Conservation (phyloP, 2,888 invertebrate genomes). For the Cistogaster globosa region DNA sequence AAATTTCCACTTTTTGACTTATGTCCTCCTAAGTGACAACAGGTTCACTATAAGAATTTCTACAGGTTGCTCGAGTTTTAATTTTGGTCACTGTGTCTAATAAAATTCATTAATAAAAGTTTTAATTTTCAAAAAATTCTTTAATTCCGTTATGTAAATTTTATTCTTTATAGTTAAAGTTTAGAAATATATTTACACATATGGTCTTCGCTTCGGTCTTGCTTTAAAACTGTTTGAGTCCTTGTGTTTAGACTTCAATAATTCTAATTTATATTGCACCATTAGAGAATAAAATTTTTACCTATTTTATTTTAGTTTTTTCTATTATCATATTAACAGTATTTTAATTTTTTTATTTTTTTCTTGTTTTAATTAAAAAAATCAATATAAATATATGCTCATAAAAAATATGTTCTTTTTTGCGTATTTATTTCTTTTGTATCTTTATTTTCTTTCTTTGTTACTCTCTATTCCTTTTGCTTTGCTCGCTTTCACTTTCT, state of each 20-base stretch:
- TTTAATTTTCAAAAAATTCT: too few species aligned
- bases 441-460: slow-evolving; percentile 59
- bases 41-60: too few species aligned
- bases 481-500: slow-evolving; percentile 3
- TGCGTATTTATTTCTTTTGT: slow-evolving; percentile 52
- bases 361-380: slow-evolving; percentile 56
- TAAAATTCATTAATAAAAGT: too few species aligned
- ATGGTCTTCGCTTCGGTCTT: too few species aligned
- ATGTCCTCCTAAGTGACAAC: too few species aligned
- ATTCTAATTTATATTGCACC: slow-evolving; percentile 66
- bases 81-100: too few species aligned
- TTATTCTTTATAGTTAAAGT: too few species aligned
- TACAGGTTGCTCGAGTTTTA: too few species aligned
- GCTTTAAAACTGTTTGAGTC: too few species aligned
- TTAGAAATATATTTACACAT: too few species aligned
- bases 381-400: slow-evolving; percentile 73
- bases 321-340: slow-evolving; percentile 64
- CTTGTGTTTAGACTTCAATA: slow-evolving; percentile 20
- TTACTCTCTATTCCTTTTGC: slow-evolving; percentile 37
- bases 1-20: too few species aligned
- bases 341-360: slow-evolving; percentile 42
- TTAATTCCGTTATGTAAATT: too few species aligned
- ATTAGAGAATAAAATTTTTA: slow-evolving; percentile 54
- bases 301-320: slow-evolving; percentile 20
- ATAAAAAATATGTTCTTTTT: slow-evolving; percentile 70